Conservation (phyloP, 2,113 vertebrate genomes). For the Alectura lathami region DNA sequence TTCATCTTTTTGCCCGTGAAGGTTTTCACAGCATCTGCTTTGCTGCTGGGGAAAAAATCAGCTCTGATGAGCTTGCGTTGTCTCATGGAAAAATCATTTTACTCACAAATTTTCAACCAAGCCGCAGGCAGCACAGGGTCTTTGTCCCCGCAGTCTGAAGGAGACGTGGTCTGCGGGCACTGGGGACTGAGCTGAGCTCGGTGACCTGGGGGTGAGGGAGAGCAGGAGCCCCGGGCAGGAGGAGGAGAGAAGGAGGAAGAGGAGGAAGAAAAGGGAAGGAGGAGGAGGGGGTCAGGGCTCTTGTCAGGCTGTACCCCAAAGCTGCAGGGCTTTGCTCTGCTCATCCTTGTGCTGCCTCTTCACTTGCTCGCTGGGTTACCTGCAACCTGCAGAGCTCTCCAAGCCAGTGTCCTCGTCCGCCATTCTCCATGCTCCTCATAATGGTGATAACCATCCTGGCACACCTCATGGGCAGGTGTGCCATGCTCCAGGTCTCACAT, state of each 20-base stretch:
- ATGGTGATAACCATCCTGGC: not conserved
- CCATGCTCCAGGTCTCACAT: fast-evolving
- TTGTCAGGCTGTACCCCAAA: not conserved
- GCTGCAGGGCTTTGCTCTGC: not conserved
- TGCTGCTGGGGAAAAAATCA: constrained; percentile 59
- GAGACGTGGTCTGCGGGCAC: not conserved
- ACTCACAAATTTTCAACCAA: not conserved
- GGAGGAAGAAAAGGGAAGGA: too few relatives aligned
- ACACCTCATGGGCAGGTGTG: not conserved
- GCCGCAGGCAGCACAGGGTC: not conserved
- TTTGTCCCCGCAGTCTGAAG: not conserved
- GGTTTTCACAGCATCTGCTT: constrained; percentile 51
- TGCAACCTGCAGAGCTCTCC: not conserved
- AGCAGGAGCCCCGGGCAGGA: not conserved
- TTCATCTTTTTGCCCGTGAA: constrained; percentile 17
- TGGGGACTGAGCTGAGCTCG: not conserved
- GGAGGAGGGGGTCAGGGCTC: not conserved
- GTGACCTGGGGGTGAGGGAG: not conserved
- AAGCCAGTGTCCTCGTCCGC: not conserved
- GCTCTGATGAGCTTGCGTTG: constrained; percentile 31
- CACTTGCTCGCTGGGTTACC: not conserved
- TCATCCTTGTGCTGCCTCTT: not conserved
- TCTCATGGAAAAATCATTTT: constrained; percentile 54
- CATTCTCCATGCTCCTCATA: not conserved
- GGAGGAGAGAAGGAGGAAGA: too few relatives aligned